These are phyloP conservation scores for Oreonectes daqikongensis DNA, from an alignment of 2,797 vertebrate species.

Conservation along the genomic window DNA sequence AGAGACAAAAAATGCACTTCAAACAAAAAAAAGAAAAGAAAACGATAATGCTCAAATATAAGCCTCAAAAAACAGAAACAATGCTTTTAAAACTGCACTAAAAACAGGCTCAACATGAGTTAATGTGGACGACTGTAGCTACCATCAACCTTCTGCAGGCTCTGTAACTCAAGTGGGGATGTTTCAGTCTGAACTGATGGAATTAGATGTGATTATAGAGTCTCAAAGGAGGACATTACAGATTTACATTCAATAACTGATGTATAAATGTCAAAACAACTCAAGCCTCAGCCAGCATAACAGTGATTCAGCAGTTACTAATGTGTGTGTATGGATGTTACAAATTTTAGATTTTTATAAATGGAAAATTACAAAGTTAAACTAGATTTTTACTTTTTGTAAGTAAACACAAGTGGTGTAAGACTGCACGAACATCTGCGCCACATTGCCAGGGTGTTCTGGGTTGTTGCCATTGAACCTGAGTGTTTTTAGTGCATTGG, in stretches of 20 bases:
- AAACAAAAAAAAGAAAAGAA: not conserved
- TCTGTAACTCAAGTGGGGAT: slow-evolving; percentile 51
- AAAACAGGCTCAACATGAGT: not conserved
- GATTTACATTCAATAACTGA: slow-evolving; percentile 30
- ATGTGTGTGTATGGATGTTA: slow-evolving; percentile 6
- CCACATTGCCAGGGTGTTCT: not conserved
- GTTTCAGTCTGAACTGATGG: slow-evolving; percentile 51
- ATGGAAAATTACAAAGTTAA: not conserved
- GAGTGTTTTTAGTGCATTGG: not conserved
- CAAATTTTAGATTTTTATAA: slow-evolving; percentile 13
- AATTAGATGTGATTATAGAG: slow-evolving; percentile 17
- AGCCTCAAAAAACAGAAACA: not conserved
- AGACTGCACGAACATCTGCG: not conserved
- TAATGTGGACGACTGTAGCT: slow-evolving; percentile 33
- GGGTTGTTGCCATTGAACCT: not conserved
- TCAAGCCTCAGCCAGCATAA: not conserved
- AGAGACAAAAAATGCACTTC: not conserved
- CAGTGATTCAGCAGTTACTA: not conserved
- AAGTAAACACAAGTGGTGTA: not conserved
- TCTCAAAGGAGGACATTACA: slow-evolving; percentile 20
- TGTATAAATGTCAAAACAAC: not conserved
- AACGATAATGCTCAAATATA: not conserved
- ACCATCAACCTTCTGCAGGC: slow-evolving; percentile 41
- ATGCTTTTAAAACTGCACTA: slow-evolving; percentile 2
- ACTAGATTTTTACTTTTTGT: not conserved